phyloP scores from a whole-genome alignment of 2,113 vertebrate genomes.

The Corythoichthys haematopterus region DNA sequence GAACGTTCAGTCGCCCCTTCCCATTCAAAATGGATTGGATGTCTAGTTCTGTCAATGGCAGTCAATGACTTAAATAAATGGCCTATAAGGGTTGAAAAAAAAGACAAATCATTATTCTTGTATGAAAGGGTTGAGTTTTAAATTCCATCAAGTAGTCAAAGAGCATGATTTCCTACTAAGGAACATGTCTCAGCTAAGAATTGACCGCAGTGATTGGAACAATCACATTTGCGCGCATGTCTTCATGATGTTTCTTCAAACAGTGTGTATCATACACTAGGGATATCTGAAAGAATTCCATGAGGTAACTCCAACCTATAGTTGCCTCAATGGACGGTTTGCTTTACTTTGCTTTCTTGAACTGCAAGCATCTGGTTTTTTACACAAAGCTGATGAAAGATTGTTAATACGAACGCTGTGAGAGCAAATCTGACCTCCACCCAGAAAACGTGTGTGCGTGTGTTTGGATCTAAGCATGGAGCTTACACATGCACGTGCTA shows the following conservation, averaged over 20 bases:
- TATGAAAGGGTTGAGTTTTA: neutral
- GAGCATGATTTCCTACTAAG: constrained; percentile 39
- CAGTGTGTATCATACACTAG: constrained; percentile 7
- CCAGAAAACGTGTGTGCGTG: constrained; percentile 8
- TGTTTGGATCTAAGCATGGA: constrained; percentile 16
- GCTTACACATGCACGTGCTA: neutral
- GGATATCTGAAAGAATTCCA: constrained; percentile 37
- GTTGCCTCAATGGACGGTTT: constrained; percentile 14
- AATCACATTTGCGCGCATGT: constrained; percentile 31
- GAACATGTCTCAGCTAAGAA: constrained; percentile 11
- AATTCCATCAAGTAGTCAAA: constrained; percentile 32
- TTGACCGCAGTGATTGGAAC: constrained; percentile 24
- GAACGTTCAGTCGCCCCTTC: no score
- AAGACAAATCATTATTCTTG: no score
- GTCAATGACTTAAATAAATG: no score
- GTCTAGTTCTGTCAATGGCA: no score
- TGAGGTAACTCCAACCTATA: constrained; percentile 19
- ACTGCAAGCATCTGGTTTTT: constrained; percentile 46
- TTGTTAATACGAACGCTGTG: constrained; percentile 42
- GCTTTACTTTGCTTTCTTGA: constrained; percentile 4
- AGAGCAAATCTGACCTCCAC: constrained; percentile 20
- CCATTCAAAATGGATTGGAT: no score
- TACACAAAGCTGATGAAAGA: constrained; percentile 56
- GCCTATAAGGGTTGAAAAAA: no score
- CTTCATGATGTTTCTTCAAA: neutral